These are phyloP conservation scores for Daboia siamensis DNA, from an alignment of 2,113 vertebrate species.

Conservation along the genomic window DNA sequence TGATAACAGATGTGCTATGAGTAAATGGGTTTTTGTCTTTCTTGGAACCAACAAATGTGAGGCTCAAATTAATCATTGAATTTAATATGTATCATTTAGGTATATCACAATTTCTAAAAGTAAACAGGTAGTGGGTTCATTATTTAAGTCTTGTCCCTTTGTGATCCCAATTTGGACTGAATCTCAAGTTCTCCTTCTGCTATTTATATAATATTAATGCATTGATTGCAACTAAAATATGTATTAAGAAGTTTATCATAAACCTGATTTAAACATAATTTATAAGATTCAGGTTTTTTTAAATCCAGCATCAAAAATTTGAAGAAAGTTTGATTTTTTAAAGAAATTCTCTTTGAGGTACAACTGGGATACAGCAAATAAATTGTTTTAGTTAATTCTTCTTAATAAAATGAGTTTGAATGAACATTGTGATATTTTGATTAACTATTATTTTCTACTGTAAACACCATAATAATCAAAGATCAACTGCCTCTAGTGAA, in stretches of 20 bases:
- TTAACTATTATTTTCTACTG: conserved; percentile 46
- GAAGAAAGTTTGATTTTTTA: conserved; percentile 13
- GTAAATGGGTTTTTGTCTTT: too few species aligned
- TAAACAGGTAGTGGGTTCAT: too few species aligned
- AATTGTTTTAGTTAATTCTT: conserved; percentile 33
- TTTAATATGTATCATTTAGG: too few species aligned
- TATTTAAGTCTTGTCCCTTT: too few species aligned
- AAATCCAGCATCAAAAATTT: conserved; percentile 27
- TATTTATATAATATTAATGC: too few species aligned
- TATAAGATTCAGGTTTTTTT: conserved; percentile 33
- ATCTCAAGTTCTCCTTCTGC: too few species aligned
- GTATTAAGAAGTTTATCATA: conserved; percentile 22
- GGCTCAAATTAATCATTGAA: too few species aligned
- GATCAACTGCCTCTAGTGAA: conserved; percentile 64
- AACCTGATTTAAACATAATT: conserved; percentile 39
- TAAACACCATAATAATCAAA: conserved; percentile 62
- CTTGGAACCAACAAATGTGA: too few species aligned
- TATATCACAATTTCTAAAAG: too few species aligned
- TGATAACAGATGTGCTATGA: too few species aligned
- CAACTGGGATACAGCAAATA: conserved; percentile 11
- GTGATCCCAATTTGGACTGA: too few species aligned
- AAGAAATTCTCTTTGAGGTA: conserved; percentile 34
- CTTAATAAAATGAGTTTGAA: conserved; percentile 38
- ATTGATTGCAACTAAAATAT: not conserved
- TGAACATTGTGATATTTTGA: conserved; percentile 60